A percentile compares a stretch with the other conserved stretches of the same genome.
Evolutionary conservation across 2,113 vertebrate species (phyloP).

Genomic region (Hymenochirus boettgeri): DNA sequence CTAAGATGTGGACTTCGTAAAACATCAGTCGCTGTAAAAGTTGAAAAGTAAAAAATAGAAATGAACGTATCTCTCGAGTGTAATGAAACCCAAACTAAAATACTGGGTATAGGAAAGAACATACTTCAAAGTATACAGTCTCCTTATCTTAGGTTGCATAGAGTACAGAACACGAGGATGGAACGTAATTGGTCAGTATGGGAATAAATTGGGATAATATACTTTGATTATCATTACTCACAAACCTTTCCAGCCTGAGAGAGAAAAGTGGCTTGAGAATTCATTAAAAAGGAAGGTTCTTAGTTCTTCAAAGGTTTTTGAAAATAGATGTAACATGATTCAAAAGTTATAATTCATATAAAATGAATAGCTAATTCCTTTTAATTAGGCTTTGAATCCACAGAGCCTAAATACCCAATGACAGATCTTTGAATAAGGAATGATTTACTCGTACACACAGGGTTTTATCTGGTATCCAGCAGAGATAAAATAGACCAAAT

Average conservation of each 20-base stretch:
- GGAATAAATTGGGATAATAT: constrained; percentile 34
- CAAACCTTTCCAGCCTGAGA: background rate
- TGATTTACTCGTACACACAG: constrained; percentile 5
- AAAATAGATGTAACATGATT: constrained; percentile 13
- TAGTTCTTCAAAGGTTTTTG: constrained; percentile 28
- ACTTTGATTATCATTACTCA: constrained; percentile 33
- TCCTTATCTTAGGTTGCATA: background rate
- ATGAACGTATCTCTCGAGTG: background rate
- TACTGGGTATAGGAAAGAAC: background rate
- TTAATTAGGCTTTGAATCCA: constrained; percentile 26
- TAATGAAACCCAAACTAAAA: background rate
- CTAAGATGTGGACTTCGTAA: no score
- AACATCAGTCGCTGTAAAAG: background rate
- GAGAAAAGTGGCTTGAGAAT: constrained; percentile 12
- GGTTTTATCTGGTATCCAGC: no score
- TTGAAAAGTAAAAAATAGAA: background rate
- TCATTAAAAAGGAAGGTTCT: constrained; percentile 27
- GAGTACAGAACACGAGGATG: background rate
- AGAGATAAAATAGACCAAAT: no score
- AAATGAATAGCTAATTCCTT: constrained; percentile 31
- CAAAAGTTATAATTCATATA: constrained; percentile 21
- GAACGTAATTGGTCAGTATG: constrained; percentile 27
- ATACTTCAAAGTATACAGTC: constrained; percentile 10
- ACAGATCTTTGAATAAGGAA: constrained; percentile 14
- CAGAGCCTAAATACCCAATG: constrained; percentile 3